Evolutionary conservation across 1,140 invertebrate species (phyloP), one percentile per base, ranked within the genome.

Genomic region (Sinonovacula constricta): DNA sequence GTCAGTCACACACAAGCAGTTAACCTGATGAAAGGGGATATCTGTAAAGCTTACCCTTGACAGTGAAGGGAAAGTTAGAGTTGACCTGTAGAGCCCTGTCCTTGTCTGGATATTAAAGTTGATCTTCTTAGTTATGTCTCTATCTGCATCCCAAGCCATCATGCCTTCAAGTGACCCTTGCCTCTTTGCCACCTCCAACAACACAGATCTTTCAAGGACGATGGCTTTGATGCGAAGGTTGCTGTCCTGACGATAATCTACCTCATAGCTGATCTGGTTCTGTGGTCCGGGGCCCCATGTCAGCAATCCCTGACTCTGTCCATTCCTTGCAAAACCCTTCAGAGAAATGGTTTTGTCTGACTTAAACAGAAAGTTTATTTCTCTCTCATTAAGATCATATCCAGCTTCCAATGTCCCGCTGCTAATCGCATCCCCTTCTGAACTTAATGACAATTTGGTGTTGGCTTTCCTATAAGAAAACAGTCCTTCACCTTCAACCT

Each of bases 111-210:
- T n/a, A n/a, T n/a, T n/a, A n/a, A n/a, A n/a, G n/a, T n/a, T n/a
- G n/a, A 88, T 39, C 69, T 84, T 85, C 70, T 85, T 84, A 45
- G 67, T 83, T n/a, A 69, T n/a, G 63, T 88, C 83, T 22, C 77
- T 56, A 28, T 84, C 82, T 51, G 83, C 82, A 80, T 88, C 85
- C 86, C 86, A 88, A 54, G 78, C 66, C 45, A 88, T 78, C 15
- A 79, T 53, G 4, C 70, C 82, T 18, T 82, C 79, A 12, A 80
- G 12, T 0, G 34, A 31, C 15, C 45, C 7, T 2, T 54, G 51
- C 28, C 26, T 36, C 18, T 67, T 28, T 31, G 49, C 56, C 2
- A 45, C 62, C 33, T 14, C 18, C 24, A 76, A 33, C 15, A 36
- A 33, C 3, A 76, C 14, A 59, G 49, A 66, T 5, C 72, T 39